Evolutionary conservation across 2,888 invertebrate genomes (phyloP), one percentile per base, ranked within the genome.

Genomic region (Lasioglossum villosulum): DNA sequence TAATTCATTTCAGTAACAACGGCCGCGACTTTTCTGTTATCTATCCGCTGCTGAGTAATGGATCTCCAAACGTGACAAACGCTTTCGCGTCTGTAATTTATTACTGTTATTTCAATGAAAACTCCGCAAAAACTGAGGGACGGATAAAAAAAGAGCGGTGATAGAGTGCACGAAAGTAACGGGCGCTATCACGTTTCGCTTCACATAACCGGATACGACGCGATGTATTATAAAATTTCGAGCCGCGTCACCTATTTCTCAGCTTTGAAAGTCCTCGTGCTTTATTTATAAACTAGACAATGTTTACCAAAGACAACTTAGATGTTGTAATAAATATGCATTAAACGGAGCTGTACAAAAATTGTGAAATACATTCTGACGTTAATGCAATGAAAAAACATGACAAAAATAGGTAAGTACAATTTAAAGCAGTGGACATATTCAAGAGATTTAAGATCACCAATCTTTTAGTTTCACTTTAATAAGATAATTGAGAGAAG

Each of bases 1-100:
- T 82, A 84, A 84, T 84, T 84, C 77, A 82, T 77, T 82, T 71
- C 78, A 82, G 78, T 78, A 84, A 78, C 84, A 75, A 74, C 63
- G 34, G 52, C 74, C 42, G 42, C 34, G 30, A 82, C 78, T 84
- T 84, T 84, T 84, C 77, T 78, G 84, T 82, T 84, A 84, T 84
- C 83, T 82, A 84, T 75, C 74, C 59, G 59, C 70, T n/a, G 37
- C n/a, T 82, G 83, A 82, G 70, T 71, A 84, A 84, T 84, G 84
- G 78, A 74, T 82, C 82, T 71, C 74, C 78, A 75, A 84, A 84
- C 74, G 70, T 78, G 83, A 82, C 75, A 78, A 84, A 84, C 75
- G 70, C 68, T 84, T 78, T 71, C 70, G 39, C 19, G n/a, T 48
- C 39, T 42, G 74, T 71, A 82, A 84, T 84, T 78, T 84, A 82